Percentiles rank a stretch among this genome's conserved stretches.
phyloP scores from a whole-genome alignment of 1,140 invertebrate genomes.

The Plectrocnemia conspersa region DNA sequence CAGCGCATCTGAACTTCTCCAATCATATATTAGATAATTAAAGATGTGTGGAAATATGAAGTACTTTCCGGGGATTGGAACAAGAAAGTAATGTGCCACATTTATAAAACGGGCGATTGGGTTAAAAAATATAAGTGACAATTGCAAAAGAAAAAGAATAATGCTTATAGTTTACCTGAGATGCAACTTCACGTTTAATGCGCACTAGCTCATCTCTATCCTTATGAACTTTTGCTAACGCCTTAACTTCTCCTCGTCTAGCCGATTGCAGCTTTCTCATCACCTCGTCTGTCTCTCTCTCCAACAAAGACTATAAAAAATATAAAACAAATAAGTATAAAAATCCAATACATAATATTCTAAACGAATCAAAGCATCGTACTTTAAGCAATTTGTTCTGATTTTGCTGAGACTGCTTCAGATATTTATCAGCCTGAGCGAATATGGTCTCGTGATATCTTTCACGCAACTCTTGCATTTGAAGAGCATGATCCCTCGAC shows the following conservation, averaged over 20 bases:
- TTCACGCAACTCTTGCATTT: conserved; percentile 75
- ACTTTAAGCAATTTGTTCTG: conserved; percentile 69
- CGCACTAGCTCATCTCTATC: conserved; percentile 87
- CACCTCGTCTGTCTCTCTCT: conserved; percentile 75
- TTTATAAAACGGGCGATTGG: no score
- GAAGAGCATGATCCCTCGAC: conserved; percentile 64
- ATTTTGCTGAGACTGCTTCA: conserved; percentile 69
- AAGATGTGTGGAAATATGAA: no score
- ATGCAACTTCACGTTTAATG: conserved; percentile 52
- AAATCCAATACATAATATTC: conserved; percentile 5
- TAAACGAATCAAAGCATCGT: conserved; percentile 22
- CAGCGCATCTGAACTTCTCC: no score
- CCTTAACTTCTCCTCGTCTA: conserved; percentile 82
- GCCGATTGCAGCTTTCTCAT: conserved; percentile 77
- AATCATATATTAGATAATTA: no score
- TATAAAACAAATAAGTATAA: no score
- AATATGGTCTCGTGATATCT: conserved; percentile 80
- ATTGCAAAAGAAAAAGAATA: neutral
- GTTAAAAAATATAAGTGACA: no score
- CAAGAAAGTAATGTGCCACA: no score
- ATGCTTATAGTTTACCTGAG: conserved; percentile 39
- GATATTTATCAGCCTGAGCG: conserved; percentile 69
- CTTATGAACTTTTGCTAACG: conserved; percentile 42
- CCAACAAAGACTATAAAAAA: conserved; percentile 54
- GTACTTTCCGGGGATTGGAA: no score